These are phyloP conservation scores for Cyclina sinensis DNA, from an alignment of 1,140 invertebrate genomes.

Conservation along the genomic window DNA sequence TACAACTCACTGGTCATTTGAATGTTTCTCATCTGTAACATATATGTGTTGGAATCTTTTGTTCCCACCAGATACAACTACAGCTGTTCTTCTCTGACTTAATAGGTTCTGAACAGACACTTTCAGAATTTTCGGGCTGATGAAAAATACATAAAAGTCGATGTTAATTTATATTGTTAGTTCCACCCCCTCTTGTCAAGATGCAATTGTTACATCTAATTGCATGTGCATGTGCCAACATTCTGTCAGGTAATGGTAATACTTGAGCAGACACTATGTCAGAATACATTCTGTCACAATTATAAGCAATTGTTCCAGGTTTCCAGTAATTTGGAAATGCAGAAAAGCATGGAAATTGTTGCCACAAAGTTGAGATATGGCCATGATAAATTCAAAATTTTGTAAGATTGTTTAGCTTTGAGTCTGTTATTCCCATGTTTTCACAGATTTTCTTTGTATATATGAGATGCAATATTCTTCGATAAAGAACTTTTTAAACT, in stretches of 20 bases:
- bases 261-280: not conserved
- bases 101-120: not conserved
- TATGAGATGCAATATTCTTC: no score
- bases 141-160: not conserved
- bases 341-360: not conserved
- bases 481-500: no score
- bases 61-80: no score
- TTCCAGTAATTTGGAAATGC: not conserved
- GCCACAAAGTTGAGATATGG: no score
- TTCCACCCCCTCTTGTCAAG: conserved; percentile 14
- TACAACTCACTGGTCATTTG: no score
- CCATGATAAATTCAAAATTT: no score
- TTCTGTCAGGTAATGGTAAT: not conserved
- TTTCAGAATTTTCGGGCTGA: not conserved
- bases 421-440: no score
- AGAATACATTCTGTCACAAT: not conserved
- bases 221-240: not conserved
- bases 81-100: not conserved
- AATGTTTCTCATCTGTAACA: no score
- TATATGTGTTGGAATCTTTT: no score
- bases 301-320: conserved; percentile 1
- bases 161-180: conserved; percentile 2
- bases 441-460: no score
- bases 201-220: conserved; percentile 25
- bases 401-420: no score